These are phyloP conservation scores for Porites cylindrica DNA, from an alignment of 92 coral and sea anemone species.

Conservation along the genomic window DNA sequence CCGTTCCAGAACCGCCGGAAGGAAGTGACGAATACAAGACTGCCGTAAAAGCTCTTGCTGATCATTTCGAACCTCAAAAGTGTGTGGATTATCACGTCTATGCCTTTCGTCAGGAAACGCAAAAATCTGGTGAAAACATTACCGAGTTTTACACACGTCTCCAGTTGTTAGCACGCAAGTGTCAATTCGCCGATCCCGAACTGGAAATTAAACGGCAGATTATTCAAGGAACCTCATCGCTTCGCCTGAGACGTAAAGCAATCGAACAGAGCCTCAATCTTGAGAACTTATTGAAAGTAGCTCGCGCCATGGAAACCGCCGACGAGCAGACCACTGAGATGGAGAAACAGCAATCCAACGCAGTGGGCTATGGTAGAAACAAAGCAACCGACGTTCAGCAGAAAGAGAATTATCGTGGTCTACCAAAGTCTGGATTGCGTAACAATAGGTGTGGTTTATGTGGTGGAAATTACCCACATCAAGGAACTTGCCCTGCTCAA, in stretches of 20 bases:
- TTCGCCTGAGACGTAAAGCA: slow-evolving; percentile 69
- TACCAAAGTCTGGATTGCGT: slow-evolving; percentile 9
- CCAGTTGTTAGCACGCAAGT: slow-evolving; percentile 57
- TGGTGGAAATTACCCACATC: slow-evolving; percentile 65
- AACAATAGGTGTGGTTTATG: slow-evolving; percentile 57
- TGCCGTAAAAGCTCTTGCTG: slow-evolving; percentile 48
- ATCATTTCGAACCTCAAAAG: slow-evolving; percentile 57
- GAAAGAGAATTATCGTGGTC: neutral
- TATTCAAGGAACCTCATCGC: slow-evolving; percentile 63
- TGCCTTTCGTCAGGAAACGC: slow-evolving; percentile 42
- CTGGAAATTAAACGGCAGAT: slow-evolving; percentile 59
- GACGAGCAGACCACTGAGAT: neutral
- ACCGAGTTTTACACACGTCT: slow-evolving; percentile 54
- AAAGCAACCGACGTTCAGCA: neutral
- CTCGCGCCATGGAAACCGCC: too few relatives aligned
- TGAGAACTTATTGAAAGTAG: slow-evolving; percentile 2
- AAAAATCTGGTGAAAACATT: slow-evolving; percentile 58
- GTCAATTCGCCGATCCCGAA: slow-evolving; percentile 10
- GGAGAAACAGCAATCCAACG: slow-evolving; percentile 60
- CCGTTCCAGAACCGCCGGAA: slow-evolving; percentile 19
- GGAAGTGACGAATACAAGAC: slow-evolving; percentile 34
- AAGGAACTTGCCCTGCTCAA: slow-evolving; percentile 47
- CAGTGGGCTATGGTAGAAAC: neutral
- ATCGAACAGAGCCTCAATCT: slow-evolving; percentile 66
- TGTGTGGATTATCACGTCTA: slow-evolving; percentile 40